These are phyloP conservation scores for Gopherus evgoodei DNA, from an alignment of 2,113 vertebrate genomes.

Conservation along the genomic window DNA sequence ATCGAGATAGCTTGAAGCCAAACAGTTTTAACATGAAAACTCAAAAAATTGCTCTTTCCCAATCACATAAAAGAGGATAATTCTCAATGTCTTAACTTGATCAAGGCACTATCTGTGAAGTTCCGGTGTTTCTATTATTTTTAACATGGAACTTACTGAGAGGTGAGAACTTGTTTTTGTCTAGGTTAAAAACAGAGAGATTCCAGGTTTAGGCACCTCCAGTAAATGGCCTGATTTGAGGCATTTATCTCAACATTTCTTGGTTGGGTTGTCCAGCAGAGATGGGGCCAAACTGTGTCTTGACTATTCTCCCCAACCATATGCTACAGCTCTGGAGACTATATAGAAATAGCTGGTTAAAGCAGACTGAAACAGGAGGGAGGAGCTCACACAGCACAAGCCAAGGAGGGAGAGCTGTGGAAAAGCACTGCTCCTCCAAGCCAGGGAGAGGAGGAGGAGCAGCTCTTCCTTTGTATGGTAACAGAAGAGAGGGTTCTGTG, in stretches of 20 bases:
- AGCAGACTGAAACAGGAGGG: not conserved
- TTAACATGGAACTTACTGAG: rapidly evolving
- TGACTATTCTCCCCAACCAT: not conserved
- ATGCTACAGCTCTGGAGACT: not conserved
- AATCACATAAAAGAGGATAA: not conserved
- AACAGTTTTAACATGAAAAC: slow-evolving; percentile 15
- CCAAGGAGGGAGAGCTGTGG: not conserved
- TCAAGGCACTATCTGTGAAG: not conserved
- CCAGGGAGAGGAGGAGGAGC: not conserved
- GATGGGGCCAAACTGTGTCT: not conserved
- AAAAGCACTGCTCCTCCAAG: not conserved
- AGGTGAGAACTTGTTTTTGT: not conserved
- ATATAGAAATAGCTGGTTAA: not conserved
- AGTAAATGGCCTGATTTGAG: not conserved
- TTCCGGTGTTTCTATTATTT: not conserved
- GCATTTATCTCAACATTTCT: not conserved
- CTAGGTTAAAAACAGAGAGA: not conserved
- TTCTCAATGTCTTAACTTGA: not conserved
- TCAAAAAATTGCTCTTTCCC: not conserved
- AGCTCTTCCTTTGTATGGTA: not conserved
- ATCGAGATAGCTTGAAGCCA: slow-evolving; percentile 23
- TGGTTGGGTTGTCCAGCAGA: not conserved
- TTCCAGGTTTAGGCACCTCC: not conserved
- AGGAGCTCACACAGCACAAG: not conserved
- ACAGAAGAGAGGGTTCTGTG: not conserved